A percentile compares a stretch with the other conserved stretches of the same genome.
Evolutionary conservation across 1,140 invertebrate genomes (phyloP).

Genomic region (Thereuonema tuberculata): DNA sequence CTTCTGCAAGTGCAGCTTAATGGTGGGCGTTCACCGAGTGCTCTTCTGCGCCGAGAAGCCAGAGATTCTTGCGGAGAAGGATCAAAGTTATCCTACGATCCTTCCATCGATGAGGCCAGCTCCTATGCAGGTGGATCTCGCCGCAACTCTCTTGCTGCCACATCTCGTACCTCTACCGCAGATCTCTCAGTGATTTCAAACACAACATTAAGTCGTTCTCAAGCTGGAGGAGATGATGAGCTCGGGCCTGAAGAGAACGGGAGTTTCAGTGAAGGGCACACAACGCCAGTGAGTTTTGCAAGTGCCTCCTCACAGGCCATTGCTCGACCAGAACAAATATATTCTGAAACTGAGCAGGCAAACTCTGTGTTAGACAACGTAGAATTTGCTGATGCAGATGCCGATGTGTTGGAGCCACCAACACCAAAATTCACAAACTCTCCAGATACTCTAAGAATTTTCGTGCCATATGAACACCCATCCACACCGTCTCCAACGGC

Average conservation of each 20-base stretch:
- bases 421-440: slow-evolving; percentile 20
- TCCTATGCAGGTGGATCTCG: slow-evolving; percentile 38
- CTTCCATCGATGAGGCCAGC: slow-evolving; percentile 48
- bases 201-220: slow-evolving; percentile 18
- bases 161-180: slow-evolving; percentile 65
- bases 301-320: slow-evolving; percentile 12
- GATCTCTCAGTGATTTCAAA: slow-evolving; percentile 59
- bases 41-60: slow-evolving; percentile 12
- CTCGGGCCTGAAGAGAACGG: not conserved
- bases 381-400: slow-evolving; percentile 15
- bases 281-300: slow-evolving; percentile 4
- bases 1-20: slow-evolving; percentile 12
- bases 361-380: slow-evolving; percentile 18
- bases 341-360: slow-evolving; percentile 12
- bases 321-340: slow-evolving; percentile 4
- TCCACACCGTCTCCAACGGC: slow-evolving; percentile 3
- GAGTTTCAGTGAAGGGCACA: not conserved
- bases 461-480: slow-evolving; percentile 18
- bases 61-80: slow-evolving; percentile 29
- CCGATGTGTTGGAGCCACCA: slow-evolving; percentile 14
- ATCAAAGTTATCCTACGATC: slow-evolving; percentile 48
- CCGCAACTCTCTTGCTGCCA: slow-evolving; percentile 59
- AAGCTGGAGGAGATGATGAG: slow-evolving; percentile 7
- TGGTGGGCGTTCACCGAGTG: slow-evolving; percentile 10
- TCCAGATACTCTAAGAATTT: slow-evolving; percentile 21